Evolutionary conservation across 1,140 invertebrate species (phyloP).

Genomic region (Ceratosolen fusciceps): DNA sequence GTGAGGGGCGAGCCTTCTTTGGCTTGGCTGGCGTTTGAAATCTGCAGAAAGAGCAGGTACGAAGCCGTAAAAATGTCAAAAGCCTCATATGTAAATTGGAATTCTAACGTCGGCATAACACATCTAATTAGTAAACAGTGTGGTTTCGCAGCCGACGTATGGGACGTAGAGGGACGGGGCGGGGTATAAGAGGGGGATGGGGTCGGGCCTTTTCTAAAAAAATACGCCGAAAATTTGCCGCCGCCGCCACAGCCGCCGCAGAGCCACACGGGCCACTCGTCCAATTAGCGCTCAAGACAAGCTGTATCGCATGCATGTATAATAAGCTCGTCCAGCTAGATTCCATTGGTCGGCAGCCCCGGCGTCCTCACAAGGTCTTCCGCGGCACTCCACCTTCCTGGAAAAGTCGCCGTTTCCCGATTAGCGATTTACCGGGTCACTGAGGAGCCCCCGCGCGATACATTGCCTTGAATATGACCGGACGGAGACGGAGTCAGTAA

Average conservation of each 20-base stretch:
- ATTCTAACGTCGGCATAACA: slow-evolving; percentile 9
- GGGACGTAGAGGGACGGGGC: too few species aligned
- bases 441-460: too few species aligned
- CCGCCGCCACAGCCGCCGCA: neutral
- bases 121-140: slow-evolving; percentile 18
- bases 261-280: too few species aligned
- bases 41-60: neutral
- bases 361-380: slow-evolving; percentile 6
- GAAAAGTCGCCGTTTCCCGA: too few species aligned
- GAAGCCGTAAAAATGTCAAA: slow-evolving; percentile 12
- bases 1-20: neutral
- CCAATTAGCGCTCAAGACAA: slow-evolving; percentile 39
- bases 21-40: neutral
- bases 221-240: slow-evolving; percentile 23
- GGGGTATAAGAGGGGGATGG: too few species aligned
- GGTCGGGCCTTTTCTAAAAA: slow-evolving; percentile 24
- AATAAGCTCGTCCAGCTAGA: slow-evolving; percentile 50
- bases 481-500: too few species aligned
- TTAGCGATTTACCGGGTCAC: too few species aligned
- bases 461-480: too few species aligned
- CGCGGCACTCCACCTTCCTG: too few species aligned
- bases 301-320: slow-evolving; percentile 40
- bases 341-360: slow-evolving; percentile 30
- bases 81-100: neutral
- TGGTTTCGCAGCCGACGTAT: neutral